Evolutionary conservation across 2,113 vertebrate species (phyloP).

Genomic region (Chelonoidis abingdonii): DNA sequence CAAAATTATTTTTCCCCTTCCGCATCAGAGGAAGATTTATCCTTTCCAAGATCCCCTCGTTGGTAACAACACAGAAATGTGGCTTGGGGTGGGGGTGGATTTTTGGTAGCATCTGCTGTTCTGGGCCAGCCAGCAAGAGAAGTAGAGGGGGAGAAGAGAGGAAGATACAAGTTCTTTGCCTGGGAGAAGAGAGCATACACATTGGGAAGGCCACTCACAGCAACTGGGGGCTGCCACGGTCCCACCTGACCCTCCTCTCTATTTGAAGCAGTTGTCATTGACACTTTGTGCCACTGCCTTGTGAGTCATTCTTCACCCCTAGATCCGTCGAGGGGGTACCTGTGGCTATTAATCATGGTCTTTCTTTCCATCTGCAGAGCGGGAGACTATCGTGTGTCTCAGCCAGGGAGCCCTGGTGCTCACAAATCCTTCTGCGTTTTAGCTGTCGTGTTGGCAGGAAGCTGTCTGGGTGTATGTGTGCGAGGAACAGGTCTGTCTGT

Average conservation of each 20-base stretch:
- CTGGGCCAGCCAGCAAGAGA: neutral
- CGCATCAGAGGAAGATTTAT: neutral
- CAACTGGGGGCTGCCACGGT: neutral
- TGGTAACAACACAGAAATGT: conserved; percentile 19
- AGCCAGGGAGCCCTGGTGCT: neutral
- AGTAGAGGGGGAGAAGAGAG: neutral
- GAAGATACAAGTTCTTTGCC: neutral
- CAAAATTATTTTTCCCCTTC: conserved; percentile 21
- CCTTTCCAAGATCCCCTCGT: neutral
- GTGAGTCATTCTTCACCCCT: neutral
- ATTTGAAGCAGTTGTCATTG: neutral
- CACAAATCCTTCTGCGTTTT: neutral
- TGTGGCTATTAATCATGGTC: neutral
- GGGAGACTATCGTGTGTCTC: neutral
- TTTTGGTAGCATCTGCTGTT: neutral
- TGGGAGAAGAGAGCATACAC: neutral
- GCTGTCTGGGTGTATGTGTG: neutral
- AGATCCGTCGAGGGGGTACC: neutral
- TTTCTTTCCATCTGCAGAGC: neutral
- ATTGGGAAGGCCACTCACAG: fast-evolving
- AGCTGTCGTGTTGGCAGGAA: neutral
- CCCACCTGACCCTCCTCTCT: neutral
- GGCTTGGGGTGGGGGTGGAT: neutral
- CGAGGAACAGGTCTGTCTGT: neutral
- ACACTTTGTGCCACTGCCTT: neutral